Base-by-base conservation (phyloP, 2,113 vertebrate genomes). In the Nerophis lumbriciformis region DNA sequence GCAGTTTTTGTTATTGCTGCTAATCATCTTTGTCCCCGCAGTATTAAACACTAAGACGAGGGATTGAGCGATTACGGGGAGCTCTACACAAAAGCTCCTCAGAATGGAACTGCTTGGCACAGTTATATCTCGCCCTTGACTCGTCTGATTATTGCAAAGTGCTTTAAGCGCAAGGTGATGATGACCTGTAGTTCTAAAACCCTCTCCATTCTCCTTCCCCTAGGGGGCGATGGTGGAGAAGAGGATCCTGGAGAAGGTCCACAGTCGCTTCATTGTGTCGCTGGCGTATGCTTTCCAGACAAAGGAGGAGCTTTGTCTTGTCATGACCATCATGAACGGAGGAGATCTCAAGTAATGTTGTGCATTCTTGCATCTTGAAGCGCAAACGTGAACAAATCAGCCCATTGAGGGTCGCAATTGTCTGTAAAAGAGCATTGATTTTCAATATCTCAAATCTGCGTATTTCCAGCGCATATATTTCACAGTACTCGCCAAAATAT, bases 291-390 rank as follows among this genome's bases (percentile, higher is more conserved):
- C 94, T 21, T 97, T 90, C 66, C 91, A 97, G 82, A 94, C 75
- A 85, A 96, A 93, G 85, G 87, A 77, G 0, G 92, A 95, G 51
- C 91, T 95, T 75, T 97, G 95, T 89, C 90, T 98, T 83, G 92
- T 94, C 69, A 96, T 95, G 93, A 95, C 90, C 77, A 91, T 97
- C 79, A 95, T 96, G 95, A 95, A 94, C 15, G 94, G 94, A 71
- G 95, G 94, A 14, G 94, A 96, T 83, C 92, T 97, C 74, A 92
- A 91, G 91, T 91, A 83, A 88, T 49, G 28, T 59, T 82, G 58
- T 28, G 66, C 53, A 54, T 38, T 61, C 60, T 38, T 44, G 11
- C 14, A 9, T 61, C 35, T 52, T 11, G 53, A 39, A 54, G 7
- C 59, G 59, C 53, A 48, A 39, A 48, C 56, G 47, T 28, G 28